phyloP scores from a whole-genome alignment of 2,888 invertebrate species.

The Charanyca ferruginea region DNA sequence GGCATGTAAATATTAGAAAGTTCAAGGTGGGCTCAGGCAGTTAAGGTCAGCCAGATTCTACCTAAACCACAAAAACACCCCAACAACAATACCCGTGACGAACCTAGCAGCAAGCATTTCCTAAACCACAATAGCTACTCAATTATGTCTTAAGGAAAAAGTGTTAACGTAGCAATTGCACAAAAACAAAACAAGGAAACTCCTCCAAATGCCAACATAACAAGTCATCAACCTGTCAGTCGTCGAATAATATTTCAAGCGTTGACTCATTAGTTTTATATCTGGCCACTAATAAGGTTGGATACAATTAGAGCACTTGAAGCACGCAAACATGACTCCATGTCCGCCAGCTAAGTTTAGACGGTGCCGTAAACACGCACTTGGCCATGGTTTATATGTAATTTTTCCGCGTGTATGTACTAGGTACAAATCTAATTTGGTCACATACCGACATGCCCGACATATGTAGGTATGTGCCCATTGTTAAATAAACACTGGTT shows the following conservation, averaged over 20 bases:
- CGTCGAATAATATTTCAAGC: constrained; percentile 34
- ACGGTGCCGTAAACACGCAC: constrained; percentile 54
- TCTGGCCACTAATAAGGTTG: constrained; percentile 44
- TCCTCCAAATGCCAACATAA: constrained; percentile 15
- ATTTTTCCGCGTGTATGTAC: constrained; percentile 57
- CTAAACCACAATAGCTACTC: background rate
- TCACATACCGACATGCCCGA: constrained; percentile 55
- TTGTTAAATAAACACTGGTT: constrained; percentile 56
- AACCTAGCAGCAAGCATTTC: background rate
- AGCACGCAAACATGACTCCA: constrained; percentile 61
- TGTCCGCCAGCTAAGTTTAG: constrained; percentile 51
- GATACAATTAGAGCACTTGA: constrained; percentile 50
- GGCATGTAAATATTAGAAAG: too few relatives aligned
- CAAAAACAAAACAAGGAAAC: constrained; percentile 37
- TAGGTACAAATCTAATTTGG: constrained; percentile 56
- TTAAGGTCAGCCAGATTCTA: too few relatives aligned
- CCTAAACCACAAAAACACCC: too few relatives aligned
- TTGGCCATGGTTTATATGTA: constrained; percentile 39
- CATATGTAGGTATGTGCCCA: constrained; percentile 51
- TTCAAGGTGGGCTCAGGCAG: too few relatives aligned
- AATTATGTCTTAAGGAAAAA: constrained; percentile 14
- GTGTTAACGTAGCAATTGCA: background rate
- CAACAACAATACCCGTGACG: background rate
- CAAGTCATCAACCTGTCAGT: constrained; percentile 22
- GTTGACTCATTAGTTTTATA: constrained; percentile 37